phyloP scores from a whole-genome alignment of 2,888 invertebrate species.

The Andrena hattorfiana region DNA sequence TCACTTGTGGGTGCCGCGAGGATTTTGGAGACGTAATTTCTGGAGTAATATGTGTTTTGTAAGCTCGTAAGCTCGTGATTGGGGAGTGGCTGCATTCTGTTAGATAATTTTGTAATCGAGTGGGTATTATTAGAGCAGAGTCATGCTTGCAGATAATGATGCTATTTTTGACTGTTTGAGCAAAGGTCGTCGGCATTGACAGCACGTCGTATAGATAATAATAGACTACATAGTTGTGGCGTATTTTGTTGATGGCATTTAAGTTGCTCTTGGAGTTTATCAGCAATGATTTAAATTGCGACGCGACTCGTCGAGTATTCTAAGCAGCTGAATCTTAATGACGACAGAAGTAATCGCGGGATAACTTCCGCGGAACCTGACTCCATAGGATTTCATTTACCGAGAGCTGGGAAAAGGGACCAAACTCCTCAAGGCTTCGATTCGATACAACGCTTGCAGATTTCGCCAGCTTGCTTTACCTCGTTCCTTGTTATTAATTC shows the following conservation, averaged over 20 bases:
- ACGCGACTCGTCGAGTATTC: not conserved
- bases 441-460: not conserved
- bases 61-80: too few relatives aligned
- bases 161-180: not conserved
- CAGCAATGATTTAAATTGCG: not conserved
- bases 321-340: too few relatives aligned
- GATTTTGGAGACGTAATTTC: not conserved
- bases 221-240: not conserved
- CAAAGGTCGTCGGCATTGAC: not conserved
- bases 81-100: not conserved
- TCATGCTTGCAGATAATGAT: not conserved
- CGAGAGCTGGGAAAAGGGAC: not conserved
- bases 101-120: not conserved
- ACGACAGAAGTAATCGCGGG: too few relatives aligned
- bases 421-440: not conserved
- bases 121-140: not conserved
- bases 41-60: too few relatives aligned
- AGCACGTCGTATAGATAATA: not conserved
- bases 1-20: not conserved
- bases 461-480: not conserved
- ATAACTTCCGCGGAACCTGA: not conserved
- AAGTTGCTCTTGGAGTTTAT: not conserved
- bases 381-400: not conserved
- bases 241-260: not conserved
- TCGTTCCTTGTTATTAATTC: slow-evolving; percentile 30